phyloP scores from a whole-genome alignment of 2,797 vertebrate species.

The Nannoperca australis region DNA sequence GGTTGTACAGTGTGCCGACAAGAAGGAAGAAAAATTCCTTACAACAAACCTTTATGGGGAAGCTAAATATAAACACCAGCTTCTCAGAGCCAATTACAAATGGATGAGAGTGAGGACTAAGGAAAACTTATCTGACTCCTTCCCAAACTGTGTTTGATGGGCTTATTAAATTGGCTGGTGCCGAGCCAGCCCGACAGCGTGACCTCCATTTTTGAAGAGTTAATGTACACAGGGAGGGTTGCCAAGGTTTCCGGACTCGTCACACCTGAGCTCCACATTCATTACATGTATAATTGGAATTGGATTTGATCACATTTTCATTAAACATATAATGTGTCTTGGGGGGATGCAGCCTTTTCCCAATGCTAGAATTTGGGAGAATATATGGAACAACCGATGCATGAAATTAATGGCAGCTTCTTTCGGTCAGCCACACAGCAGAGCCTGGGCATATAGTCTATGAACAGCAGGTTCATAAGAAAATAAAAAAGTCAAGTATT shows the following conservation, averaged over 20 bases:
- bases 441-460: background rate
- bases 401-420: slow-evolving; percentile 71
- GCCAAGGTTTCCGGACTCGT: slow-evolving; percentile 65
- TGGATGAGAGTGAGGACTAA: slow-evolving; percentile 53
- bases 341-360: slow-evolving; percentile 22
- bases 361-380: slow-evolving; percentile 41
- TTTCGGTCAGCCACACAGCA: slow-evolving; percentile 33
- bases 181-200: slow-evolving; percentile 46
- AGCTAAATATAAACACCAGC: slow-evolving; percentile 71
- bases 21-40: slow-evolving; percentile 42
- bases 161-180: slow-evolving; percentile 62
- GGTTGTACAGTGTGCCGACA: slow-evolving; percentile 41
- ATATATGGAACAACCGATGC: slow-evolving; percentile 60
- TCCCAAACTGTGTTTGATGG: slow-evolving; percentile 61
- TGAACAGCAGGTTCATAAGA: slow-evolving; percentile 8
- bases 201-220: slow-evolving; percentile 73
- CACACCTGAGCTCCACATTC: slow-evolving; percentile 75
- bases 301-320: slow-evolving; percentile 78
- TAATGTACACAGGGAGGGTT: slow-evolving; percentile 70
- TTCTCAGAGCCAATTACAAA: slow-evolving; percentile 64
- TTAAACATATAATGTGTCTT: slow-evolving; percentile 72
- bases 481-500: slow-evolving; percentile 26
- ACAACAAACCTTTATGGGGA: slow-evolving; percentile 61
- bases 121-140: slow-evolving; percentile 49
- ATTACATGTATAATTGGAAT: slow-evolving; percentile 80